Evolutionary conservation across 1,140 invertebrate species (phyloP).

Genomic region (Chionoecetes opilio): DNA sequence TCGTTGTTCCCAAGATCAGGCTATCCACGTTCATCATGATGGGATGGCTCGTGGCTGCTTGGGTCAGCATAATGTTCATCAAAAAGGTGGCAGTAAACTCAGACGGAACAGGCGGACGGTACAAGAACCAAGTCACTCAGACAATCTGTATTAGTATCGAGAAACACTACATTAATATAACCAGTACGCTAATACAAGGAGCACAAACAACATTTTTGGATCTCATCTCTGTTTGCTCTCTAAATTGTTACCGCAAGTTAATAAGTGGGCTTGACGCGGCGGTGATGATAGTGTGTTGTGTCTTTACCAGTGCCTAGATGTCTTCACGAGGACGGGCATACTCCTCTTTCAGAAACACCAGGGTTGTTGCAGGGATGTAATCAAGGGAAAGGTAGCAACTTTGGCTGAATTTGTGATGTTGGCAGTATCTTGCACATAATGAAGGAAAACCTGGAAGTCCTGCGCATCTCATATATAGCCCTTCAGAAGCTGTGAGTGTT

Average conservation of each 20-base stretch:
- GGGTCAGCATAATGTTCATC: too few species aligned
- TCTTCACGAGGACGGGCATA: not conserved
- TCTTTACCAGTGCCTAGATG: slow-evolving; percentile 1
- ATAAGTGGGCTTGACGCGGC: not conserved
- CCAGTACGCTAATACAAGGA: too few species aligned
- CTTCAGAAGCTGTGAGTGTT: slow-evolving; percentile 45
- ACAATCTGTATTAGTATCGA: too few species aligned
- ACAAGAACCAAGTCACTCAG: too few species aligned
- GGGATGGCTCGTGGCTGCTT: too few species aligned
- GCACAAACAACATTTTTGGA: slow-evolving; percentile 37
- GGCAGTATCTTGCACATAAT: not conserved
- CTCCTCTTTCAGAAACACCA: slow-evolving; percentile 38
- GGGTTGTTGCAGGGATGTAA: slow-evolving; percentile 54
- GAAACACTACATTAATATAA: too few species aligned
- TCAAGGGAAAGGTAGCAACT: slow-evolving; percentile 33
- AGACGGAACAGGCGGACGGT: too few species aligned
- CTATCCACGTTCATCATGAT: too few species aligned
- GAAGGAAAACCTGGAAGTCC: not conserved
- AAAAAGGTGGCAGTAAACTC: too few species aligned
- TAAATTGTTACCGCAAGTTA: not conserved
- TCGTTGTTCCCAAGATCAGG: too few species aligned
- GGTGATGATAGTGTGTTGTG: slow-evolving; percentile 6
- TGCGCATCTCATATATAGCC: not conserved
- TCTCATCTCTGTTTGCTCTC: not conserved
- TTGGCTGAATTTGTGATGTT: too few species aligned